These are phyloP conservation scores for Rhegmatorhina hoffmannsi DNA, from an alignment of 2,113 vertebrate genomes.

Conservation along the genomic window DNA sequence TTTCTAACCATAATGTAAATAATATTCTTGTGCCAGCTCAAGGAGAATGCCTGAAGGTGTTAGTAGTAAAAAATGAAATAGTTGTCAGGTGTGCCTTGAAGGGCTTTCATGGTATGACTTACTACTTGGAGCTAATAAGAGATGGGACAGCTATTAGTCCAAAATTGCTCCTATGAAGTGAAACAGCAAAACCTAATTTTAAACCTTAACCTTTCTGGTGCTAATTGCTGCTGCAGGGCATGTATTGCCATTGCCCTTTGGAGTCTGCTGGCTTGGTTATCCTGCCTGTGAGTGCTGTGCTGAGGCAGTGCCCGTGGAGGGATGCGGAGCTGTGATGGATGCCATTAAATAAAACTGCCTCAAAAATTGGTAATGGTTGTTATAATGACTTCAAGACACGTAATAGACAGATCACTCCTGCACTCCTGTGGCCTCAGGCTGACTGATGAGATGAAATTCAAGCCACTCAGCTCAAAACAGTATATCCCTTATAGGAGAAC, in stretches of 20 bases:
- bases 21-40: background rate
- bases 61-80: background rate
- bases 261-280: background rate
- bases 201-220: constrained; percentile 42
- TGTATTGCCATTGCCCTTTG: background rate
- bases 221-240: constrained; percentile 5
- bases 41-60: background rate
- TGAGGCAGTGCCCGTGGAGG: background rate
- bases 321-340: constrained; percentile 6
- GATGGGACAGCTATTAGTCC: constrained; percentile 43
- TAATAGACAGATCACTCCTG: background rate
- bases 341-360: constrained; percentile 24
- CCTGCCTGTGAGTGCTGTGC: background rate
- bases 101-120: background rate
- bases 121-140: background rate
- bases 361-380: background rate
- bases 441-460: constrained; percentile 24
- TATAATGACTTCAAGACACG: constrained; percentile 6
- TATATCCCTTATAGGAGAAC: background rate
- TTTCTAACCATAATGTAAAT: background rate
- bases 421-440: background rate
- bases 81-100: background rate
- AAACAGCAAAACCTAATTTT: constrained; percentile 50
- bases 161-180: constrained; percentile 38
- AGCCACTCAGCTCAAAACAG: background rate